Evolutionary conservation across 2,797 vertebrate species (phyloP), one percentile per base, ranked within the genome.

Genomic region (Chloroceryle amazona): DNA sequence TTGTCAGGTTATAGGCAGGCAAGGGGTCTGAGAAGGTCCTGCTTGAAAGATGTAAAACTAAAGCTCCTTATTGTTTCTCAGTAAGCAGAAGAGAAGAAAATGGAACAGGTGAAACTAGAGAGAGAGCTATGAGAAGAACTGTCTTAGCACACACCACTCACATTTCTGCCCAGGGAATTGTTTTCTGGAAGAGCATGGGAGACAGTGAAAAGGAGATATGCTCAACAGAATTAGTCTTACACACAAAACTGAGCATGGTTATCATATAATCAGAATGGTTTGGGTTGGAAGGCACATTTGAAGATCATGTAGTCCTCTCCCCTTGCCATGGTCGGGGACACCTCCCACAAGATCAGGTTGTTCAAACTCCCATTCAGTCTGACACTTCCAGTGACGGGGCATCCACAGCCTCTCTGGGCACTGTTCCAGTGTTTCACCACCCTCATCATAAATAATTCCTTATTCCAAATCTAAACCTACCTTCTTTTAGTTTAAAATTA

Each of bases 401-500:
- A 57, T 13, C 51, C 42, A 60, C 26, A 51, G 1, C 13, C 26
- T 25, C 54, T 51, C 26, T 21, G 44, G 17, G 17, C 13, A 67
- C 16, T 75, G 37, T 49, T 49, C 47, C 47, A 49, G 25, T 49
- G 47, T 35, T 31, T 9, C 54, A 10, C 9, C 11, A 44, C 6
- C 4, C 14, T 8, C 41, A 47, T 6, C 1, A 1, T 29, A n/a
- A 65, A 39, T 35, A n/a, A 37, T 28, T 5, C 29, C 8, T 31
- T 37, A 31, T 35, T 4, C 31, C 17, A 2, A 37, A 3, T 60
- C 28, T 60, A 35, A 67, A 23, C 19, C 51, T 52, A 18, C 51
- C 51, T 52, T 52, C 60, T 67, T 67, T 52, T 31, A 58, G 8
- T 42, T 85, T 75, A 51, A 51, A 85, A 67, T 5, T 3, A 11